These are phyloP conservation scores for Anniella stebbinsi DNA, from an alignment of 2,797 vertebrate genomes.

Conservation along the genomic window DNA sequence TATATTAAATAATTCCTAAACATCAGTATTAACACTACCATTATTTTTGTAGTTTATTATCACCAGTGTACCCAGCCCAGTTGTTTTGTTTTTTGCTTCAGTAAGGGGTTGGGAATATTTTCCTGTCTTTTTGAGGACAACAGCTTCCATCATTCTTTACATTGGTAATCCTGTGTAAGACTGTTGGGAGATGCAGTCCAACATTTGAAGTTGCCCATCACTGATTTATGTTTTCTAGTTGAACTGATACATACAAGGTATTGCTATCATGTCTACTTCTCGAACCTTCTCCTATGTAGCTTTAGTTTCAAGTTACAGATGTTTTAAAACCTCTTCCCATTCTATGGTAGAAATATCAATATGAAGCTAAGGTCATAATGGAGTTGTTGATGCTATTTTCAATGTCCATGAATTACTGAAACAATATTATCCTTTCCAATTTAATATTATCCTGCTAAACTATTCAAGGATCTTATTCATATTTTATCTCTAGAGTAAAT, in stretches of 20 bases:
- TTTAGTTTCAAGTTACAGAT: not conserved
- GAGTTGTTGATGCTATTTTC: not conserved
- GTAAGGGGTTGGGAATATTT: no score
- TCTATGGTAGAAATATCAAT: constrained; percentile 1
- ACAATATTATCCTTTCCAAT: not conserved
- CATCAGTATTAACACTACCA: no score
- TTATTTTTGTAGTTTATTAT: no score
- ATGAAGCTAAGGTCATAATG: not conserved
- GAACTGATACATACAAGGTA: not conserved
- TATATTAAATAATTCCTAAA: no score
- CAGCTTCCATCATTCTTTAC: no score
- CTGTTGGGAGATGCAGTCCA: no score
- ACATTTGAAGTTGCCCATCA: not conserved
- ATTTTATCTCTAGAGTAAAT: not conserved
- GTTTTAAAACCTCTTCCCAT: not conserved
- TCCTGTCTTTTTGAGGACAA: no score
- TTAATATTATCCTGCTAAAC: constrained; percentile 16
- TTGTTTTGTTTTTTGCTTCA: no score
- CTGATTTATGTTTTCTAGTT: no score
- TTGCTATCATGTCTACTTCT: not conserved
- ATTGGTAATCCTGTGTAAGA: no score
- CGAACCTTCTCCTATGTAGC: not conserved
- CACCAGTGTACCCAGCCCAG: no score
- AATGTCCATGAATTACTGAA: not conserved
- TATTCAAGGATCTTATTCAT: constrained; percentile 2